Conservation (phyloP, 2,888 invertebrate genomes). For the Lasioglossum lativentre region DNA sequence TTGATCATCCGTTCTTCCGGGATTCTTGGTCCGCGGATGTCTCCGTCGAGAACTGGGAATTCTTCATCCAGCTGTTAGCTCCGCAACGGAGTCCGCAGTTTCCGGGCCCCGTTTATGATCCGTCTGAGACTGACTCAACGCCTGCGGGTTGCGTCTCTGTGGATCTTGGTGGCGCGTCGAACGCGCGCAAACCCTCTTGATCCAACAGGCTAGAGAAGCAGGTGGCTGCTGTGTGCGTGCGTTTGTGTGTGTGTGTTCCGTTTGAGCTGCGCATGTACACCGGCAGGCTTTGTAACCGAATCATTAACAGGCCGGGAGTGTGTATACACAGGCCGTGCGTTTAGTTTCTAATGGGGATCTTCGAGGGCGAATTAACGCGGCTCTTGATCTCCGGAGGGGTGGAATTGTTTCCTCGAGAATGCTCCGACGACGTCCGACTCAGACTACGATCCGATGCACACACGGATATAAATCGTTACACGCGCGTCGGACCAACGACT, state of each 20-base stretch:
- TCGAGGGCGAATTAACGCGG: conserved; percentile 44
- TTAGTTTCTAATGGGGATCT: conserved; percentile 56
- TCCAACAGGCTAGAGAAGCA: conserved; percentile 22
- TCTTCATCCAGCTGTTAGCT: background rate
- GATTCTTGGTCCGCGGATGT: background rate
- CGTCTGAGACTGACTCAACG: conserved; percentile 12
- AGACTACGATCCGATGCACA: background rate
- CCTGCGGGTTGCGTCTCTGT: background rate
- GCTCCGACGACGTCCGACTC: background rate
- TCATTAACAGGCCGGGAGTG: conserved; percentile 49
- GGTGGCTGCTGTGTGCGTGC: background rate
- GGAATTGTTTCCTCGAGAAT: conserved; percentile 24
- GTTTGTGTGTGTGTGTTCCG: background rate
- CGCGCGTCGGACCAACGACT: background rate
- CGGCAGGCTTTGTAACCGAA: conserved; percentile 56
- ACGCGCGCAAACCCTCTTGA: conserved; percentile 36
- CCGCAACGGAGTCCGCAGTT: background rate
- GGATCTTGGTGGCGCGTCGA: conserved; percentile 27
- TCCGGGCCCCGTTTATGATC: background rate
- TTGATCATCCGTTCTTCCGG: background rate
- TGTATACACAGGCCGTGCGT: conserved; percentile 51
- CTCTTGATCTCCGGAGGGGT: conserved; percentile 40
- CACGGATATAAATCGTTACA: background rate
- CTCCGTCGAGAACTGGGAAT: conserved; percentile 4
- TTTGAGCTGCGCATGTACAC: conserved; percentile 36